These are phyloP conservation scores for Leptopilina clavipes DNA, from an alignment of 1,140 invertebrate species.

Conservation along the genomic window DNA sequence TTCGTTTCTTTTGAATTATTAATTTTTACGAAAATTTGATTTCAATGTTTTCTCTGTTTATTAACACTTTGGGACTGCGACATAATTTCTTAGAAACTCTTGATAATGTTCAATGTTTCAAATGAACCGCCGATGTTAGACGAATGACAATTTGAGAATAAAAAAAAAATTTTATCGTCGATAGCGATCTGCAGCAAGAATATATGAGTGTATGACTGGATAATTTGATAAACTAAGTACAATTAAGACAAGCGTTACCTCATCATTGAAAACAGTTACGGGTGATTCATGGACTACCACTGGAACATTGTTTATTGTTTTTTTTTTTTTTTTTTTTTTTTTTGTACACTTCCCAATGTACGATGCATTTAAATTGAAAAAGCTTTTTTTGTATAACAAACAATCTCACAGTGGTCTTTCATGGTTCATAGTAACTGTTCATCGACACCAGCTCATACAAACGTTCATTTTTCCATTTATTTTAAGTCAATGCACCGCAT, in stretches of 20 bases:
- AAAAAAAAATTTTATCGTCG: conserved; percentile 47
- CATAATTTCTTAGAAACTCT: conserved; percentile 64
- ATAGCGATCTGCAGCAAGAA: conserved; percentile 69
- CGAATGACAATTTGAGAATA: conserved; percentile 64
- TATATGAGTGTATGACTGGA: conserved; percentile 76
- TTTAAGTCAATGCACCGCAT: conserved; percentile 77
- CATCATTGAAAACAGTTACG: conserved; percentile 72
- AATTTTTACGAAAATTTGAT: background rate
- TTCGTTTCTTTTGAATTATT: too few relatives aligned
- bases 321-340: too few relatives aligned
- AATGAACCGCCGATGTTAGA: conserved; percentile 65
- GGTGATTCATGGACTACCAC: conserved; percentile 53
- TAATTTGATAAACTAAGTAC: conserved; percentile 77
- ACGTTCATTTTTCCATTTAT: conserved; percentile 77
- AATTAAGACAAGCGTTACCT: conserved; percentile 77
- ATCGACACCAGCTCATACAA: conserved; percentile 75
- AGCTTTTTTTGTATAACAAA: conserved; percentile 55
- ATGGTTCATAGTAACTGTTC: conserved; percentile 66
- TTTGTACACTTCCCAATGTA: conserved; percentile 66
- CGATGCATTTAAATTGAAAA: conserved; percentile 68
- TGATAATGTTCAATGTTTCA: conserved; percentile 66
- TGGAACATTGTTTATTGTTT: conserved; percentile 13
- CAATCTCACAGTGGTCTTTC: conserved; percentile 61
- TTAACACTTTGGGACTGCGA: conserved; percentile 65
- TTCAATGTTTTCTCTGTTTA: conserved; percentile 36